Evolutionary conservation across 2,113 vertebrate species (phyloP), one percentile per base, ranked within the genome.

Genomic region (Cebus imitator): DNA sequence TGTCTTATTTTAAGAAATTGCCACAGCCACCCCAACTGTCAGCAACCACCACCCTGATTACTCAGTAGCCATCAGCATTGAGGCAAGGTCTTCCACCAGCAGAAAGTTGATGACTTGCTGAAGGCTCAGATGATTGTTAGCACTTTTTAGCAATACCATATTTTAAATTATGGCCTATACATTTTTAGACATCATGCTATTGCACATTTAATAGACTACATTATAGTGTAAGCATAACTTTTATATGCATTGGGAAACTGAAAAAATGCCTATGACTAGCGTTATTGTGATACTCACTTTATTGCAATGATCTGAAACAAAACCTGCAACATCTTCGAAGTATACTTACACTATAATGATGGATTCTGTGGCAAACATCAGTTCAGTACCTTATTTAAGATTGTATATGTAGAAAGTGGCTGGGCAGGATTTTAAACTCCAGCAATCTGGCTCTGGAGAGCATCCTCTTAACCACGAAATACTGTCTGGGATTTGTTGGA

Each of bases 381-480:
- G 12, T 64, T 64, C 5, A 6, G 61, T 30, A 64, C 14, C 61
- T 64, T 75, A 13, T 0, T 78, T 21, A 68, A 35, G 23, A 52
- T 50, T 58, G 3, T 35, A 4, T 16, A 14, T 35, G 27, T 14
- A 64, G 17, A 70, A 90, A 79, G 17, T n/a, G 8, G 5, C 27
- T 82, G 13, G 25, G 9, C 1, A 58, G 40, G 16, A 68, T 10
- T 40, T 80, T 81, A 45, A 37, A 50, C 20, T 58, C 9, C 23
- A 88, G 9, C 17, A 37, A 1, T 64, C n/a, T 78, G 72, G 2
- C 3, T 72, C 5, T 12, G 5, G 8, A 35, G 27, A 8, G 21
- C 6, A 21, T 14, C 9, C 12, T 48, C 0, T 64, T 84, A 23
- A n/a, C 23, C 16, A 57, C 0, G 0, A 17, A 11, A 58, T 11